Base-by-base conservation (phyloP, 2,888 invertebrate species). In the Alsophila aescularia region DNA sequence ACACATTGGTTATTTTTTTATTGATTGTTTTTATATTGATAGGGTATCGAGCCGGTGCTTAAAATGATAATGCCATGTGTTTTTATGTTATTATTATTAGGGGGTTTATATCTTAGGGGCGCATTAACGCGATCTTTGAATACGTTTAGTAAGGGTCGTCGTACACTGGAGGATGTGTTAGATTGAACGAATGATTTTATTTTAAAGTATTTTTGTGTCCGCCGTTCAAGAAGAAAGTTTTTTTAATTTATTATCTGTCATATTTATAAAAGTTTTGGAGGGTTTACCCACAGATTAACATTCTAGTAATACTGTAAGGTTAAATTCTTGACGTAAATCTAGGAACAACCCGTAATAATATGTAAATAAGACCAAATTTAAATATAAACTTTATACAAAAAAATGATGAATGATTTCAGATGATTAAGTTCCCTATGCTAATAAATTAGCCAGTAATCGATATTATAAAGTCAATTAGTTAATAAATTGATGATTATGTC, bases 1-100 rank as follows among this genome's bases (percentile, higher is more conserved):
- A 29, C 29, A 29, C 4, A 29, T 10, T n/a, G 1, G 7, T 24
- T 29, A 1, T 10, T 29, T 29, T 29, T 29, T 32, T 35, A 35
- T 35, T 14, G 14, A 35, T 37, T n/a, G n/a, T 21, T 39, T 24
- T 81, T 85, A 84, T 88, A 87, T 89, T 88, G 87, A 89, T 89
- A 85, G 85, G 85, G 71, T 80, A 81, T 83, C 72, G 79, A 72
- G 75, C 58, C 69, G 69, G 69, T 75, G 73, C 69, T 70, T 69
- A 72, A 73, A 74, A 75, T 73, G 21, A 35, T 44, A 44, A 75
- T 73, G 67, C 70, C 10, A 10, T 24, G 24, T 24, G 24, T 24
- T 44, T 70, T 79, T 76, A 77, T 79, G n/a, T n/a, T n/a, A 79
- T 79, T 77, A 80, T 73, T 72, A 69, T 55, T 43, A 53, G 45